Evolutionary conservation across 1,140 invertebrate genomes (phyloP).

Genomic region (Nixonia krombeini): DNA sequence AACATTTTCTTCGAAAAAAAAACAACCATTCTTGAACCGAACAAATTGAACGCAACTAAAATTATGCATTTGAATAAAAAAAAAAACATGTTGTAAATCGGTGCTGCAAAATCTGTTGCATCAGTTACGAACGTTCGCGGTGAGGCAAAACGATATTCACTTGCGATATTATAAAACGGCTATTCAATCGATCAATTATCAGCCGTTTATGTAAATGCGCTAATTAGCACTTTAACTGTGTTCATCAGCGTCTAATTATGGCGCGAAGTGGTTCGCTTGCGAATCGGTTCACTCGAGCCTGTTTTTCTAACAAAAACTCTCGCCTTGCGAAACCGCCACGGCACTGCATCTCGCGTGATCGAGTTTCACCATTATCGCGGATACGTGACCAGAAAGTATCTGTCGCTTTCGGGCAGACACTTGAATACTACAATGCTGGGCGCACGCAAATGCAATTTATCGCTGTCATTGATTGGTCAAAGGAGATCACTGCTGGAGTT

Average conservation of each 20-base stretch:
- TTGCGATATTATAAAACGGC: no score
- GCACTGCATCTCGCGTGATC: constrained; percentile 17
- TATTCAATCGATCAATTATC: no score
- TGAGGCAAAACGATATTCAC: no score
- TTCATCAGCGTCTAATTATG: constrained; percentile 20
- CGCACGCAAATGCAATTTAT: constrained; percentile 27
- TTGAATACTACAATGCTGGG: constrained; percentile 20
- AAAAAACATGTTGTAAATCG: no score
- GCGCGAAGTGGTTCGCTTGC: background rate
- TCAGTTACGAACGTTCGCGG: no score
- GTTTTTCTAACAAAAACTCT: constrained; percentile 18
- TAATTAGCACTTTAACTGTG: no score
- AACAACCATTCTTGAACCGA: no score
- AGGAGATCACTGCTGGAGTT: constrained; percentile 20
- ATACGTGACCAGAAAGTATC: constrained; percentile 31
- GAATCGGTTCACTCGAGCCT: constrained; percentile 1
- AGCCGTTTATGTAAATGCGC: no score
- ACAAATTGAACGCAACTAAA: no score
- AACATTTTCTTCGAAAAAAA: no score
- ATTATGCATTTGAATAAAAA: no score
- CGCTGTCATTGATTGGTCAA: constrained; percentile 23
- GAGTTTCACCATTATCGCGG: constrained; percentile 23
- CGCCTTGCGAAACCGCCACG: constrained; percentile 11
- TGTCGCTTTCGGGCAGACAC: constrained; percentile 13
- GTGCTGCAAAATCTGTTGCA: no score